A percentile compares a stretch with the other conserved stretches of the same genome.
phyloP scores from a whole-genome alignment of 2,113 vertebrate species.

The Otocyon megalotis region DNA sequence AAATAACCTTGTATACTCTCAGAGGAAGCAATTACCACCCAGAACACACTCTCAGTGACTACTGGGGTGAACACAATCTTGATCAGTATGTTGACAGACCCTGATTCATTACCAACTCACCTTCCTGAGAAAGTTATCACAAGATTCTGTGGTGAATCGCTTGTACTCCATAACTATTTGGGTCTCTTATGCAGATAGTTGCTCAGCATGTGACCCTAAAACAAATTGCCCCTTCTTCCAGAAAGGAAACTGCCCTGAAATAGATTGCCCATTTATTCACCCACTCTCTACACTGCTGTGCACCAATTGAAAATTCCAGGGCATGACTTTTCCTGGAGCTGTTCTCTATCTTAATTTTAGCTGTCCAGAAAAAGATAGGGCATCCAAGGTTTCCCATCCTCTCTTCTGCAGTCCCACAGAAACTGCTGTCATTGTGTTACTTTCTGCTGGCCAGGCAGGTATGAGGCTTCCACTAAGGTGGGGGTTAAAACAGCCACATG shows the following conservation, averaged over 20 bases:
- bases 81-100: conserved; percentile 63
- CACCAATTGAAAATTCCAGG: conserved; percentile 81
- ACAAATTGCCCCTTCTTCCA: conserved; percentile 65
- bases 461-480: conserved; percentile 85
- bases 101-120: conserved; percentile 51
- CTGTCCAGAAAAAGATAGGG: conserved; percentile 77
- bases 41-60: conserved; percentile 62
- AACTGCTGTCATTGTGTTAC: conserved; percentile 87
- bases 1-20: conserved; percentile 75
- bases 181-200: conserved; percentile 73
- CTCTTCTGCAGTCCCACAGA: conserved; percentile 83
- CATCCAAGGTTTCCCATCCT: conserved; percentile 79
- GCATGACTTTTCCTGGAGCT: conserved; percentile 72
- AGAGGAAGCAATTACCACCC: conserved; percentile 80
- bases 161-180: conserved; percentile 51
- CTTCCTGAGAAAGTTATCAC: conserved; percentile 68
- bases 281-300: conserved; percentile 12
- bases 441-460: conserved; percentile 87
- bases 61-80: conserved; percentile 71
- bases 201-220: conserved; percentile 66
- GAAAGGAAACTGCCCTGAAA: conserved; percentile 70
- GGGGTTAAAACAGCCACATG: conserved; percentile 85
- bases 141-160: conserved; percentile 65
- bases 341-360: conserved; percentile 85
- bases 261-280: conserved; percentile 73